Evolutionary conservation across 2,888 invertebrate genomes (phyloP).

Genomic region (Dexiosoma caninum): DNA sequence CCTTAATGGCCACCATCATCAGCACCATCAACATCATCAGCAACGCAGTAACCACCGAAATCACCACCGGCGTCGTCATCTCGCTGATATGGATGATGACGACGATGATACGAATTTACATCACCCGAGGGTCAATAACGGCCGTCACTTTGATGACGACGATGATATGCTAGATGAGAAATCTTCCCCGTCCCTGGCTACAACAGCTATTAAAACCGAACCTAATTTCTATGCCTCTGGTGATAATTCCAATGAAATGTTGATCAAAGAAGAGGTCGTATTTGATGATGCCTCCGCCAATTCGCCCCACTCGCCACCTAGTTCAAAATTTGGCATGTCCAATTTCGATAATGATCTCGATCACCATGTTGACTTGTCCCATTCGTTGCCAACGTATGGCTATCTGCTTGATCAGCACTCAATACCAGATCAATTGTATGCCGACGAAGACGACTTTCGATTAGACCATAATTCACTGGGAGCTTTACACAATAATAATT

Average conservation of each 20-base stretch:
- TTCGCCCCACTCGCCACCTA: conserved; percentile 77
- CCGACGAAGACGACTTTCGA: conserved; percentile 76
- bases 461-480: conserved; percentile 76
- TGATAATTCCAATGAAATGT: conserved; percentile 77
- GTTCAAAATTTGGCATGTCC: conserved; percentile 76
- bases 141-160: conserved; percentile 61
- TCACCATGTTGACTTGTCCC: conserved; percentile 75
- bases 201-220: conserved; percentile 76
- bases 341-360: conserved; percentile 76
- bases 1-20: conserved; percentile 56
- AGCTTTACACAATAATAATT: conserved; percentile 73
- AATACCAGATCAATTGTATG: conserved; percentile 76
- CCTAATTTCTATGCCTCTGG: conserved; percentile 77
- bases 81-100: conserved; percentile 72
- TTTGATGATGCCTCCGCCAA: conserved; percentile 75
- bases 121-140: conserved; percentile 57
- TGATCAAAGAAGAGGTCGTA: conserved; percentile 76
- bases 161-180: conserved; percentile 72
- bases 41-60: conserved; percentile 74
- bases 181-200: conserved; percentile 77
- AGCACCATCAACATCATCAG: conserved; percentile 66
- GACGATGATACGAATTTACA: conserved; percentile 69
- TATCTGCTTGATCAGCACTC: conserved; percentile 77
- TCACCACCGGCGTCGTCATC: conserved; percentile 75
- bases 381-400: conserved; percentile 76